Conservation (phyloP, 2,113 vertebrate species). For the Tonatia bakeri region DNA sequence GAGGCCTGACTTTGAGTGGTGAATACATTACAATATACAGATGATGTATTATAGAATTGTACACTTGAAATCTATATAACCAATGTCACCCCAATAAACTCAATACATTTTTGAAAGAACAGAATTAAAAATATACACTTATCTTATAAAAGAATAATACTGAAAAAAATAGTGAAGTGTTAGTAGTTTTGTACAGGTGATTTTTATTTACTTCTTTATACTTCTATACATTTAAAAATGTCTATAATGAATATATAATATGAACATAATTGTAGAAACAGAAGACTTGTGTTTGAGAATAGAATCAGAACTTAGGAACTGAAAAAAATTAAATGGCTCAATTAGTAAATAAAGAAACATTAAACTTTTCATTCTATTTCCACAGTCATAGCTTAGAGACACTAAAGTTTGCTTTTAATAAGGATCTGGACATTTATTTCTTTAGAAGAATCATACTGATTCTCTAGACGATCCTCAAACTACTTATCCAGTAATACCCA, state of each 20-base stretch:
- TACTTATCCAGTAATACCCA: conserved; percentile 15
- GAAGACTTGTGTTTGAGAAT: not conserved
- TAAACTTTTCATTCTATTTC: conserved; percentile 49
- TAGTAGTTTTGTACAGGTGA: not conserved
- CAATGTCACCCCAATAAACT: not conserved
- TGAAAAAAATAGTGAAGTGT: not conserved
- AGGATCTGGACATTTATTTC: not conserved
- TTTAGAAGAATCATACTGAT: not conserved
- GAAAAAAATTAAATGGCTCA: conserved; percentile 37
- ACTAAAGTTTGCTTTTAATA: not conserved
- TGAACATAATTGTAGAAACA: not conserved
- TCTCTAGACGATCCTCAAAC: conserved; percentile 16
- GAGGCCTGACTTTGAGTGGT: not conserved
- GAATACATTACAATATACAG: not conserved
- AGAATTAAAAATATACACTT: not conserved
- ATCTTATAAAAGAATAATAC: not conserved
- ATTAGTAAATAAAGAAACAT: conserved; percentile 28
- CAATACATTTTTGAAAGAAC: not conserved
- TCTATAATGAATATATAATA: not conserved
- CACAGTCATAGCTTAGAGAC: conserved; percentile 44
- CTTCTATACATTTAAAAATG: not conserved
- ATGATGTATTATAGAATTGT: not conserved
- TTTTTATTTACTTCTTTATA: not conserved
- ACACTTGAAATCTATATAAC: not conserved
- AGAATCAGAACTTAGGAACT: not conserved